phyloP scores from a whole-genome alignment of 2,888 invertebrate genomes.

The Lithophane socia region DNA sequence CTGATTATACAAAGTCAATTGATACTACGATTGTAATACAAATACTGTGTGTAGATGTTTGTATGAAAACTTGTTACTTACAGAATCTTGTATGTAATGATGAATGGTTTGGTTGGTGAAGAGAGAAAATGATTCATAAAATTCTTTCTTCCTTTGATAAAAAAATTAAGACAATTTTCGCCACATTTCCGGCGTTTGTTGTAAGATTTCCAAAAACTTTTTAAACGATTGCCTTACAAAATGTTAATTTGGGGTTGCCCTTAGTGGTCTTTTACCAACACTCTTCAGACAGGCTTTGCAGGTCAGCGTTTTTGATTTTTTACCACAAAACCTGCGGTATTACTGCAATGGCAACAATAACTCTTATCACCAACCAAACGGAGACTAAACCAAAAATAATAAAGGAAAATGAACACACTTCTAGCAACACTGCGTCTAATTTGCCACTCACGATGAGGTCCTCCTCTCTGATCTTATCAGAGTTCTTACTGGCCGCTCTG shows the following conservation, averaged over 20 bases:
- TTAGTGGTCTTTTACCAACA: neutral
- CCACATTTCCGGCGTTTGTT: neutral
- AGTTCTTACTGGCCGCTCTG: conserved; percentile 91
- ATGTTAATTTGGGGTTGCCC: no score
- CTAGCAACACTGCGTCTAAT: conserved; percentile 86
- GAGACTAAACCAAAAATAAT: conserved; percentile 73
- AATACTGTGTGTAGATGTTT: neutral
- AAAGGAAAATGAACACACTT: conserved; percentile 87
- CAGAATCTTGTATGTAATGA: conserved; percentile 71
- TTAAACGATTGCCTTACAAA: neutral
- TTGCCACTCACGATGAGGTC: conserved; percentile 92
- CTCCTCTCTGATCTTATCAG: conserved; percentile 92
- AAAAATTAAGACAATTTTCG: neutral
- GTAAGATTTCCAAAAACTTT: neutral
- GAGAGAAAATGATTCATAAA: conserved; percentile 5
- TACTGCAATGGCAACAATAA: conserved; percentile 8
- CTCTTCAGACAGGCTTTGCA: no score
- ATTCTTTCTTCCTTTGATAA: neutral
- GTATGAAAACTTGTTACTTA: conserved; percentile 43
- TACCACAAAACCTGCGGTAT: no score
- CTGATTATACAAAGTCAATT: neutral
- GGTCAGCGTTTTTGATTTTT: no score
- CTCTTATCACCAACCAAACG: conserved; percentile 69
- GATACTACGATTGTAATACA: conserved; percentile 15
- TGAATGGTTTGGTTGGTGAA: conserved; percentile 64